These are phyloP conservation scores for Paraescarpia echinospica DNA, from an alignment of 1,140 invertebrate genomes.

Conservation along the genomic window DNA sequence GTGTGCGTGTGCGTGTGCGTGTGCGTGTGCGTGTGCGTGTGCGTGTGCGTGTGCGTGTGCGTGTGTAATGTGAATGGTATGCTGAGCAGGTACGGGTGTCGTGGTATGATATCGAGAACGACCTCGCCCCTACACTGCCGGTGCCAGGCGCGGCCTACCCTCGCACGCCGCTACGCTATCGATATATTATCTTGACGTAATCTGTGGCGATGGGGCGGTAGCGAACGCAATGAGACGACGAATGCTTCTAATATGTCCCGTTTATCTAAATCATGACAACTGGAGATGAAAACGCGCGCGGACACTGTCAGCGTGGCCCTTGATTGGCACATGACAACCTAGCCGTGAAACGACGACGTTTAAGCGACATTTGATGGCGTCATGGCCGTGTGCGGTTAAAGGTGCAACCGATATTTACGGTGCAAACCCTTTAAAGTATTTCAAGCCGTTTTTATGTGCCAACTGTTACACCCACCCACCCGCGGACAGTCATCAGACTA, in stretches of 20 bases:
- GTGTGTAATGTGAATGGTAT: too few species aligned
- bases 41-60: too few species aligned
- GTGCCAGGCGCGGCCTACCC: not conserved
- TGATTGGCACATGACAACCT: not conserved
- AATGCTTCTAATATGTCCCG: constrained; percentile 5
- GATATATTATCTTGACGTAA: not conserved
- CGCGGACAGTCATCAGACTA: not conserved
- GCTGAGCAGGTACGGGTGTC: too few species aligned
- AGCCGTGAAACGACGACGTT: not conserved
- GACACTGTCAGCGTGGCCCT: not conserved
- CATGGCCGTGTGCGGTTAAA: not conserved
- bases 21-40: too few species aligned
- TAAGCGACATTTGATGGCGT: not conserved
- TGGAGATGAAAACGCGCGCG: not conserved
- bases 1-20: too few species aligned
- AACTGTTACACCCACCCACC: not conserved
- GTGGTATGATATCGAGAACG: not conserved
- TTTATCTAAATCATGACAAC: not conserved
- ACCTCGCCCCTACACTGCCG: not conserved
- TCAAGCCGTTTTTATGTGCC: not conserved
- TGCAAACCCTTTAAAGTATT: not conserved
- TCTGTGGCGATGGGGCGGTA: not conserved
- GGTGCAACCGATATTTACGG: not conserved
- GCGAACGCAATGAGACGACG: not conserved
- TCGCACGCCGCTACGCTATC: not conserved